Evolutionary conservation across 2,797 vertebrate species (phyloP), one percentile per base, ranked within the genome.

Genomic region (Hydrophis major): DNA sequence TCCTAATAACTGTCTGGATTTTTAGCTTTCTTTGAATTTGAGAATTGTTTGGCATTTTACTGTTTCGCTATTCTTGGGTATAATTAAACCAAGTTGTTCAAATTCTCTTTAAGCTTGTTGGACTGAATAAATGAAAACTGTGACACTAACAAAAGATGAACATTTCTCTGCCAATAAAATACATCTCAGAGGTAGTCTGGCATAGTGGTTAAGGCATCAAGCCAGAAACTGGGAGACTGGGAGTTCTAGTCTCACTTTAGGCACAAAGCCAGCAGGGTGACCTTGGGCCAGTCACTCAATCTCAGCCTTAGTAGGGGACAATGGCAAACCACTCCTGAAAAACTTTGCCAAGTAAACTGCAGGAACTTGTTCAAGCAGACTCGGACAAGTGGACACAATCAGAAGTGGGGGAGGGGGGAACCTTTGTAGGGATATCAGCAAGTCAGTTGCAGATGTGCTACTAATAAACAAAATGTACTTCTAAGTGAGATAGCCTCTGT

Each of bases 21-120:
- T 94, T 92, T 94, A 96, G 94, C 89, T 95, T 95, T 4, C 42
- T 66, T 93, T 69, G 95, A 92, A 95, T 96, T 93, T 95, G 95
- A 96, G 93, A 87, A 95, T 96, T 94, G 88, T 95, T 90, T 92
- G 66, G 22, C 32, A 12, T 22, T 87, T 66, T 90, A 42, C 2
- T 96, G 92, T 93, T 95, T 95, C 25, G 87, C 37, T 93, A 69
- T 56, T 93, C 89, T 94, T 95, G 50, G 92, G 95, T 92, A 94
- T 94, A 95, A 90, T 93, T 63, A 93, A 92, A 95, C 95, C 91
- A 94, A 94, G 90, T 66, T 86, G 10, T 69, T 86, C 4, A 89
- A n/a, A 1, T 59, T 89, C 25, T 32, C 42, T 89, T 63, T 59
- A 93, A 55, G 92, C 88, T 37, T 90, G 92, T 0, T 47, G 92